phyloP scores from a whole-genome alignment of 2,797 vertebrate species.

The Alectoris magna region DNA sequence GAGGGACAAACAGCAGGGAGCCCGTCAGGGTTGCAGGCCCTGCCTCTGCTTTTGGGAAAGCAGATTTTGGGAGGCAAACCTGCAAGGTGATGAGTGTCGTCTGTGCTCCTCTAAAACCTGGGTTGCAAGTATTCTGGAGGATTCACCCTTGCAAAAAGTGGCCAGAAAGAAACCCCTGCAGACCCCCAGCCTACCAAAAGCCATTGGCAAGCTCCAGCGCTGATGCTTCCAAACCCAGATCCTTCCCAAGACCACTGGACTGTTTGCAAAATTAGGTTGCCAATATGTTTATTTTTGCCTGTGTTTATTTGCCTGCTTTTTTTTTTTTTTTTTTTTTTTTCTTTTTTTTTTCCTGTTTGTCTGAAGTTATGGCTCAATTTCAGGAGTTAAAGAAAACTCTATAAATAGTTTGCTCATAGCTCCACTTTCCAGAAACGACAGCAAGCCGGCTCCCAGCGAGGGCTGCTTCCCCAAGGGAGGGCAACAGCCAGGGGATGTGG shows the following conservation, averaged over 20 bases:
- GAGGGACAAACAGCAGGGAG: background rate
- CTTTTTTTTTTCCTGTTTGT: background rate
- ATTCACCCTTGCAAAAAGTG: background rate
- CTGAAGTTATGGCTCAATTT: background rate
- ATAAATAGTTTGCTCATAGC: constrained; percentile 1
- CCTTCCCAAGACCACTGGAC: background rate
- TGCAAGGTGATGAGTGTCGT: background rate
- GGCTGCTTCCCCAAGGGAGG: background rate
- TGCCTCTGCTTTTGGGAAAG: background rate
- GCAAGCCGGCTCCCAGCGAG: background rate
- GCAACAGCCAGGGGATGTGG: background rate
- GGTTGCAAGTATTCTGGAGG: background rate
- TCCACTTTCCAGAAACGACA: background rate
- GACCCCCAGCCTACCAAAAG: accelerated
- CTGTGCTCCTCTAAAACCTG: background rate
- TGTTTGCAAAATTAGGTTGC: background rate
- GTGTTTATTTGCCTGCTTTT: background rate
- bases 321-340: too few species aligned
- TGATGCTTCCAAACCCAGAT: background rate
- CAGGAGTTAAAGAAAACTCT: background rate
- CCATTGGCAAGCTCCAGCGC: too few species aligned
- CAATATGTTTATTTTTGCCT: background rate
- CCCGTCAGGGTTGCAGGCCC: too few species aligned
- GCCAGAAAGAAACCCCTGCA: background rate
- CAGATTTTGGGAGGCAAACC: background rate